These are phyloP conservation scores for Bambusicola thoracicus DNA, from an alignment of 2,113 vertebrate species.

Conservation along the genomic window DNA sequence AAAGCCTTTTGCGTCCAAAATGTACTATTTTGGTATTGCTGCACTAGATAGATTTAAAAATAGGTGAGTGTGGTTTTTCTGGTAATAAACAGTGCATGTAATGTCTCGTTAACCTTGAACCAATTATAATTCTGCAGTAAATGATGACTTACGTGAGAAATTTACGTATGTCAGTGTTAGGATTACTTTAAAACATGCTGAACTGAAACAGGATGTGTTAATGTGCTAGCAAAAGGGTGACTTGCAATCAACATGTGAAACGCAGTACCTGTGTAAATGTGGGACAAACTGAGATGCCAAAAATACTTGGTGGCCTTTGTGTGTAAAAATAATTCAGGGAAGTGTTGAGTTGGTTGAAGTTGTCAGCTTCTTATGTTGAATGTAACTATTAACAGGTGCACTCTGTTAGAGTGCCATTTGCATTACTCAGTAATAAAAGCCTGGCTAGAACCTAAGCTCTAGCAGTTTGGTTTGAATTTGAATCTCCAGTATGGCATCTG, in stretches of 20 bases:
- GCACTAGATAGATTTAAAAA: slow-evolving; percentile 99
- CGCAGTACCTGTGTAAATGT: neutral
- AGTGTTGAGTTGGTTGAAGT: neutral
- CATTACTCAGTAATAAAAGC: neutral
- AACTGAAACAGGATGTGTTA: neutral
- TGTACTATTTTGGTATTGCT: slow-evolving; percentile 99
- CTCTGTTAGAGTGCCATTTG: neutral
- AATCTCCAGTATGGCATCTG: neutral
- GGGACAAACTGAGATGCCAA: neutral
- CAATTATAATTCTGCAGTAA: neutral
- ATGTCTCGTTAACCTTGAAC: neutral
- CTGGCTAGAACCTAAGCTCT: neutral
- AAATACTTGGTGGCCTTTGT: neutral
- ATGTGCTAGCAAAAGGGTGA: neutral
- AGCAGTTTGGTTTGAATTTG: neutral
- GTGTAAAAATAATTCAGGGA: neutral
- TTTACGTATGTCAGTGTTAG: neutral
- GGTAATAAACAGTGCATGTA: neutral
- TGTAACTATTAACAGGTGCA: neutral
- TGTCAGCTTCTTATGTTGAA: neutral
- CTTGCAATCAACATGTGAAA: neutral
- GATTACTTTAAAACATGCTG: neutral
- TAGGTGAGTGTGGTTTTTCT: slow-evolving; percentile 81
- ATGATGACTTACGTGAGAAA: neutral
- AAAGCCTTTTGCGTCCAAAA: slow-evolving; percentile 97